Percentiles rank a stretch among this genome's conserved stretches.
phyloP scores from a whole-genome alignment of 2,113 vertebrate genomes.

The Oncorhynchus masou region DNA sequence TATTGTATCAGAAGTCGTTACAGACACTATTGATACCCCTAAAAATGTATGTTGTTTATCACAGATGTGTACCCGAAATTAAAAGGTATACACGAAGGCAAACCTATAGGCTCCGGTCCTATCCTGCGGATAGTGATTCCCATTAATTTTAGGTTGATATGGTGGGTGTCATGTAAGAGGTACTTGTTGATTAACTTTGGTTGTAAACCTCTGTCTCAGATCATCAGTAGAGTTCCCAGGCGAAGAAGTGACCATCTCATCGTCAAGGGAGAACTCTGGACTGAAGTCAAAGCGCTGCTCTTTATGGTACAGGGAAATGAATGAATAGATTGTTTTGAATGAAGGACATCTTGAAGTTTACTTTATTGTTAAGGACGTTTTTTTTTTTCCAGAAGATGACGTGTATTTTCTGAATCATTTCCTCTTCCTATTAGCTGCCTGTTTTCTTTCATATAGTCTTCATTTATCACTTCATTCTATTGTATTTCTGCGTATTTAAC shows the following conservation, averaged over 20 bases:
- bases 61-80: too few species aligned
- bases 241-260: conserved; percentile 82
- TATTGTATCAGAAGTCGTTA: too few species aligned
- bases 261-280: conserved; percentile 82
- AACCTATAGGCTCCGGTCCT: too few species aligned
- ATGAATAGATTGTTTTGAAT: background rate
- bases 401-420: background rate
- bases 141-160: too few species aligned
- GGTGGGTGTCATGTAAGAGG: too few species aligned
- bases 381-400: background rate
- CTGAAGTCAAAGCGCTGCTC: conserved; percentile 29
- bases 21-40: too few species aligned
- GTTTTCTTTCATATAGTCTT: background rate
- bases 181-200: too few species aligned
- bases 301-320: too few species aligned
- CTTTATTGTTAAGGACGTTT: background rate
- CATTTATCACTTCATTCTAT: conserved; percentile 9
- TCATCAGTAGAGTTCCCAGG: conserved; percentile 70
- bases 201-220: conserved; percentile 65
- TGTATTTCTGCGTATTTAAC: background rate
- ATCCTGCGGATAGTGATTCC: too few species aligned
- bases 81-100: too few species aligned
- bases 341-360: background rate
- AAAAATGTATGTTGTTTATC: too few species aligned
- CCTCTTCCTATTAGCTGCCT: background rate